These are phyloP conservation scores for Pseudopleuronectes americanus DNA, from an alignment of 2,797 vertebrate species.

Conservation along the genomic window DNA sequence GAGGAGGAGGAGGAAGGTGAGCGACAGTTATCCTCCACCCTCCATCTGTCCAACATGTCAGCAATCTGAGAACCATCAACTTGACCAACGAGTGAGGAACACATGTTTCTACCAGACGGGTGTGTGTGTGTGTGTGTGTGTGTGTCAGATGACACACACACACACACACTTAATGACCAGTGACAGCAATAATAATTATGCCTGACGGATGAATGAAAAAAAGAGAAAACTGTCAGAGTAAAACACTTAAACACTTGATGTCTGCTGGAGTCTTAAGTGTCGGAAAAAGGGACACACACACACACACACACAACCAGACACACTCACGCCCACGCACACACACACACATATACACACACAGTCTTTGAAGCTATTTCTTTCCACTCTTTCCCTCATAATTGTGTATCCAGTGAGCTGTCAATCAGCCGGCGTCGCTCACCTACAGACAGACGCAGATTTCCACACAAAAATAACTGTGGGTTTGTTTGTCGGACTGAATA, in stretches of 20 bases:
- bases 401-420: constrained; percentile 68
- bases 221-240: constrained; percentile 32
- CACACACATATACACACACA: constrained; percentile 20
- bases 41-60: constrained; percentile 70
- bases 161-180: constrained; percentile 22
- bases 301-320: constrained; percentile 19
- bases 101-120: constrained; percentile 30
- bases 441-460: constrained; percentile 30
- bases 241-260: constrained; percentile 31
- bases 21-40: constrained; percentile 57
- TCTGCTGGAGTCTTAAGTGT: constrained; percentile 19
- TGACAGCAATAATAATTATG: constrained; percentile 37
- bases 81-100: constrained; percentile 49
- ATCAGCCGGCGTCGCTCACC: constrained; percentile 45
- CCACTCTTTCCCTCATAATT: constrained; percentile 65
- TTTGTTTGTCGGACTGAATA: constrained; percentile 28
- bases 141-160: constrained; percentile 33
- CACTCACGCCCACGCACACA: constrained; percentile 21
- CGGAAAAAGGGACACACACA: constrained; percentile 34
- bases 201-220: constrained; percentile 32
- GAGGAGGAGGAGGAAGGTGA: constrained; percentile 49
- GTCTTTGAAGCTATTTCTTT: constrained; percentile 69
- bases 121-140: constrained; percentile 25
- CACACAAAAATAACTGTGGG: constrained; percentile 30
- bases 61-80: constrained; percentile 72